A percentile compares a stretch with the other conserved stretches of the same genome.
These are phyloP conservation scores for Axinella damicornis DNA, from an alignment of 37 sponge, comb jelly and placozoan genomes.

Conservation along the genomic window DNA sequence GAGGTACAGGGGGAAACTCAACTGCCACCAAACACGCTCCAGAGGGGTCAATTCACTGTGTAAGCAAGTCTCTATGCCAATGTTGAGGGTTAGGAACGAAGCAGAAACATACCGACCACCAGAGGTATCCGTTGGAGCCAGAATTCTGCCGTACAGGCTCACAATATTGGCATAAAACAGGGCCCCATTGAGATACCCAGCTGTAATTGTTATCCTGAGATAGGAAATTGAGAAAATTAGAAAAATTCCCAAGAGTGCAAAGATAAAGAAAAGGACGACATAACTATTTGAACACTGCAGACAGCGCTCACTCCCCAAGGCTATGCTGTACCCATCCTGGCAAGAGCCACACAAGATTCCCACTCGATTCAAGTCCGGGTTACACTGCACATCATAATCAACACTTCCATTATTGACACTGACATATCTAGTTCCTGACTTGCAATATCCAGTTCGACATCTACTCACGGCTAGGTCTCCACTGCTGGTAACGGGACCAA, in stretches of 20 bases:
- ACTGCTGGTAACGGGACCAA: constrained; percentile 12
- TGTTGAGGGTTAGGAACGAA: constrained; percentile 17
- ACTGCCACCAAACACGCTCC: constrained; percentile 13
- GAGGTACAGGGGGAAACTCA: constrained; percentile 42
- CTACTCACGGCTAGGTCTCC: not conserved
- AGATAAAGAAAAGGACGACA: not conserved
- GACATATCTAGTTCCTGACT: not conserved
- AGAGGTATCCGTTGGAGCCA: not conserved
- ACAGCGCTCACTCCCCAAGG: constrained; percentile 24
- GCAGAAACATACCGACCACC: not conserved
- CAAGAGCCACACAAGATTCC: constrained; percentile 35
- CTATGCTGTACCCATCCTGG: constrained; percentile 1
- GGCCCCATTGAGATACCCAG: constrained; percentile 47
- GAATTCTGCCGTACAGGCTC: not conserved
- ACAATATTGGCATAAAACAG: constrained; percentile 35
- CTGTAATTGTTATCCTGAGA: constrained; percentile 14
- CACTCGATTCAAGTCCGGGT: not conserved
- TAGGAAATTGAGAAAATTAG: not conserved
- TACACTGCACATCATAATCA: constrained; percentile 33
- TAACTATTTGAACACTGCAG: constrained; percentile 13
- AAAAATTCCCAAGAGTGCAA: constrained; percentile 17
- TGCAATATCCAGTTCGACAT: constrained; percentile 15
- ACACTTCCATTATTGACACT: not conserved
- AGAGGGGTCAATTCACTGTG: constrained; percentile 15
- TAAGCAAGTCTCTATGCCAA: constrained; percentile 54